Evolutionary conservation across 2,797 vertebrate species (phyloP), one percentile per base, ranked within the genome.

Genomic region (Hybognathus amarus): DNA sequence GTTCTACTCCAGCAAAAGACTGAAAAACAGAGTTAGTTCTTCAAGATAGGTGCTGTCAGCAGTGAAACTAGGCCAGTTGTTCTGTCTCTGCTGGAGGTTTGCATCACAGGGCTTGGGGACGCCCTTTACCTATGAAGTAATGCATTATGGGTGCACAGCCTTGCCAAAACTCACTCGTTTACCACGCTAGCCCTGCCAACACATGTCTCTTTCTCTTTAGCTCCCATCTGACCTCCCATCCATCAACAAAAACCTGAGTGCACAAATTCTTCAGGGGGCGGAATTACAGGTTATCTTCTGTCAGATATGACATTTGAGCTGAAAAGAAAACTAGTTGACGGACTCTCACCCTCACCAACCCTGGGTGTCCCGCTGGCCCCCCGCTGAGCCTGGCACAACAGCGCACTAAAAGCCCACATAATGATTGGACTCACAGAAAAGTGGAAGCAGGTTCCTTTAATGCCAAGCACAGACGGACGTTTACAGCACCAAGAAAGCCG

Each of bases 261-360:
- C n/a, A 75, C 79, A 77, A 45, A 84, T 85, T 83, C 77, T 67
- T 30, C 54, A 27, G 81, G 78, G 73, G 79, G 73, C 66, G 52
- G 79, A 68, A 74, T 77, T 66, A 66, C 50, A 86, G 54, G 74
- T 80, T 74, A 67, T 59, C 64, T 47, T 68, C 85, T 81, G 85
- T 77, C 83, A 86, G 73, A 68, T 24, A 70, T 85, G 85, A 85
- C 85, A 86, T 86, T 86, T 86, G 77, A 80, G 76, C 59, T 59
- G 61, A 66, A 73, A 40, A 79, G 83, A 52, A 79, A n/a, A 78
- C 74, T 56, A 71, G 52, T 56, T 56, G 11, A 50, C 54, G 30
- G 38, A 33, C 45, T 77, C 38, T 13, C 74, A 61, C 66, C 59
- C 52, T 78, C 52, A 47, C 61, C 30, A 75, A 66, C 70, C 42